phyloP scores from a whole-genome alignment of 2,888 invertebrate genomes.

The Platycheirus rosarum region DNA sequence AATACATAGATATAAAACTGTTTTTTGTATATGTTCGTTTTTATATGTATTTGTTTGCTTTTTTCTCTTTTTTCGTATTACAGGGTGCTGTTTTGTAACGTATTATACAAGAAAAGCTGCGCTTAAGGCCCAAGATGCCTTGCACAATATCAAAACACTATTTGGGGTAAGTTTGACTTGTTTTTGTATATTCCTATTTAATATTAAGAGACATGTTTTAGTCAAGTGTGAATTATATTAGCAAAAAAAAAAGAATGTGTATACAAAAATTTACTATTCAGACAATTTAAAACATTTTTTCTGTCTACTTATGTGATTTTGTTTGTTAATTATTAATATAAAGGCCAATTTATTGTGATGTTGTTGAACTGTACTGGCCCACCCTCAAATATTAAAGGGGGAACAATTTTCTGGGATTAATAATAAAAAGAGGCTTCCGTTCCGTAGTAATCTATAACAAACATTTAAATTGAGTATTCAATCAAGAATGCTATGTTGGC shows the following conservation, averaged over 20 bases:
- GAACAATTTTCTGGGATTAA: too few species aligned
- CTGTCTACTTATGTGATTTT: too few species aligned
- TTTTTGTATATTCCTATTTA: constrained; percentile 7
- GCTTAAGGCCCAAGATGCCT: constrained; percentile 98
- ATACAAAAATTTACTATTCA: too few species aligned
- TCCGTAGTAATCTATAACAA: too few species aligned
- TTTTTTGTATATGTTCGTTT: constrained; percentile 74
- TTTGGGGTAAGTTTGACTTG: constrained; percentile 91
- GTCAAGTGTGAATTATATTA: not conserved
- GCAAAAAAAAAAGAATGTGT: not conserved
- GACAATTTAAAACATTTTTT: too few species aligned
- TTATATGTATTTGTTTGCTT: constrained; percentile 76
- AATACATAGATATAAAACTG: constrained; percentile 25
- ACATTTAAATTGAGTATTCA: too few species aligned
- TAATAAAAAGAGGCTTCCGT: too few species aligned
- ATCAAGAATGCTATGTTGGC: too few species aligned
- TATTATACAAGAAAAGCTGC: constrained; percentile 99
- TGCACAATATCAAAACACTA: constrained; percentile 99
- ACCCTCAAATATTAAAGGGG: too few species aligned
- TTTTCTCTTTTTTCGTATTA: constrained; percentile 85
- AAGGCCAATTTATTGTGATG: too few species aligned
- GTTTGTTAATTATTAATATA: too few species aligned
- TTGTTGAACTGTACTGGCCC: too few species aligned
- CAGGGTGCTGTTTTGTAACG: constrained; percentile 99
- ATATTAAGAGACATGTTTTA: not conserved